Evolutionary conservation across 2,797 vertebrate genomes (phyloP).

Genomic region (Argyrosomus regius): DNA sequence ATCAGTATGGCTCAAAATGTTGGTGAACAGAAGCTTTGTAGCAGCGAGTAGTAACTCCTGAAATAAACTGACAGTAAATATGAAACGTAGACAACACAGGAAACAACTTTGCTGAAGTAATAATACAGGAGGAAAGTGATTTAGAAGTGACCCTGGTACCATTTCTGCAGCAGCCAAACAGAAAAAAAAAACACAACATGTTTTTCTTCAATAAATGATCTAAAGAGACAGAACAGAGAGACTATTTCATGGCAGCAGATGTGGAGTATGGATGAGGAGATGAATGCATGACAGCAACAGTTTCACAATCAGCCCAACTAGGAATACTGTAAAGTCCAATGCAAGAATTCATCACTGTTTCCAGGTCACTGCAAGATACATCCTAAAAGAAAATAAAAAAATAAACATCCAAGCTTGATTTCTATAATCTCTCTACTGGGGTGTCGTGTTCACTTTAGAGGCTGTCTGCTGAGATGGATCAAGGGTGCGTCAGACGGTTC

Average conservation of each 20-base stretch:
- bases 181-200: not conserved
- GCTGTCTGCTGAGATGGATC: constrained; percentile 58
- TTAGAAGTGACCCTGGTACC: not conserved
- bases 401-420: constrained; percentile 12
- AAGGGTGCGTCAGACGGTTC: constrained; percentile 56
- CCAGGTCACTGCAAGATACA: constrained; percentile 2
- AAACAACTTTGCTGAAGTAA: not conserved
- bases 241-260: not conserved
- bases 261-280: not conserved
- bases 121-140: not conserved
- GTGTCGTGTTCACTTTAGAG: constrained; percentile 53
- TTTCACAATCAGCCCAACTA: not conserved
- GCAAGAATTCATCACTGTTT: not conserved
- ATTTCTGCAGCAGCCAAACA: not conserved
- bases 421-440: constrained; percentile 45
- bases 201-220: not conserved
- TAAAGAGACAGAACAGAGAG: not conserved
- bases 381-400: not conserved
- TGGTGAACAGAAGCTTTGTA: not conserved
- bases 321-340: not conserved
- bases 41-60: too few species aligned
- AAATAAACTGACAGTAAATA: not conserved
- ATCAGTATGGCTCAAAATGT: not conserved
- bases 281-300: not conserved
- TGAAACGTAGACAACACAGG: not conserved